Evolutionary conservation across 2,113 vertebrate species (phyloP).

Genomic region (Gasterosteus aculeatus): DNA sequence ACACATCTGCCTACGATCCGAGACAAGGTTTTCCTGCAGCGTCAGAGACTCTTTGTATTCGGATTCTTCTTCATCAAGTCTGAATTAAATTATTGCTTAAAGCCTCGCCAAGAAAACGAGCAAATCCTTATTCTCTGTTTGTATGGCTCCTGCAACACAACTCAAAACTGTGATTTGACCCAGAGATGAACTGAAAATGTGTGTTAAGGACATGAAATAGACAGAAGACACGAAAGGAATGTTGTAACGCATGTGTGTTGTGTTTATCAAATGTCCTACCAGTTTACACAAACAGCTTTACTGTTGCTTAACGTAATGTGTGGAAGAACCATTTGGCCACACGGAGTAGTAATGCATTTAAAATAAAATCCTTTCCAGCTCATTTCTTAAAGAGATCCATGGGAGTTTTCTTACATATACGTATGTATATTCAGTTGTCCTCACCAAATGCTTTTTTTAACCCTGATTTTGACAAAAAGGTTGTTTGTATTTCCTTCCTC

Average conservation of each 20-base stretch:
- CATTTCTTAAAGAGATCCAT: neutral
- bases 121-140: neutral
- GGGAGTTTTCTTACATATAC: neutral
- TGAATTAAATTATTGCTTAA: slow-evolving; percentile 3
- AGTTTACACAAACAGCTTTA: neutral
- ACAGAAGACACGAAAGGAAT: neutral
- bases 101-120: slow-evolving; percentile 3
- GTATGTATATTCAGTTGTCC: neutral
- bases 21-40: slow-evolving; percentile 7
- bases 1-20: slow-evolving; percentile 6
- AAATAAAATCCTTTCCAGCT: neutral
- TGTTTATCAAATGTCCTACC: neutral
- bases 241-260: neutral
- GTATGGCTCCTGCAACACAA: neutral
- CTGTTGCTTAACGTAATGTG: slow-evolving; percentile 10
- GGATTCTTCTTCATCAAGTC: neutral
- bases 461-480: neutral
- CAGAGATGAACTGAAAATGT: neutral
- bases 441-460: neutral
- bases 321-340: neutral
- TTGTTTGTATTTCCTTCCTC: neutral
- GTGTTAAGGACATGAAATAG: neutral
- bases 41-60: slow-evolving; percentile 6
- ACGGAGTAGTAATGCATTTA: neutral
- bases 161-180: neutral